phyloP scores from a whole-genome alignment of 2,797 vertebrate species.

The Anas flavirostris region DNA sequence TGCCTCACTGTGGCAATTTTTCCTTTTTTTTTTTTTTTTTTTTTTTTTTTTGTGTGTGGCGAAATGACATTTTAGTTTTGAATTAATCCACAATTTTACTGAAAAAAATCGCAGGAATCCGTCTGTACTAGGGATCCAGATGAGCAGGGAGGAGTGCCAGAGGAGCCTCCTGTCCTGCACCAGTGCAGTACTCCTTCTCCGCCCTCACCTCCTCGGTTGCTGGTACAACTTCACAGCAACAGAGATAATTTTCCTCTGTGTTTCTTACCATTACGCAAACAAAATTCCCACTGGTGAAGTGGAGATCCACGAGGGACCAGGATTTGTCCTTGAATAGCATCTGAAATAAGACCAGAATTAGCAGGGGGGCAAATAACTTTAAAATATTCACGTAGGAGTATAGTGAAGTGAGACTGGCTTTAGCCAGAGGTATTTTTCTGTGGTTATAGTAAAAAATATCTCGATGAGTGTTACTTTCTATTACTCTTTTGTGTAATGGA shows the following conservation, averaged over 20 bases:
- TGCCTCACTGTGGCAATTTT: neutral
- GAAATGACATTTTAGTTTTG: neutral
- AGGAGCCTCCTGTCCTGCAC: neutral
- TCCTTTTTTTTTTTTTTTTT: neutral
- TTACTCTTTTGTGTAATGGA: neutral
- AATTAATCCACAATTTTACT: neutral
- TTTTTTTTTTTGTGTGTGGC: neutral
- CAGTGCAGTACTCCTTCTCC: neutral
- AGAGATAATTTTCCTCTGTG: neutral
- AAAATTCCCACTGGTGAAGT: neutral
- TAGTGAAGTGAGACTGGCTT: neutral
- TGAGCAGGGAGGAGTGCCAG: neutral
- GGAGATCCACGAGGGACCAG: neutral
- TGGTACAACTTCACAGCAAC: neutral
- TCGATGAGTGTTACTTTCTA: neutral
- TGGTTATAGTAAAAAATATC: neutral
- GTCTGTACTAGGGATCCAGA: neutral
- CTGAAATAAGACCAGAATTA: neutral
- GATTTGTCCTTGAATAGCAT: neutral
- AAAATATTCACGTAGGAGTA: neutral
- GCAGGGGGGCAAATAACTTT: rapidly evolving
- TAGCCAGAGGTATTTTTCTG: neutral
- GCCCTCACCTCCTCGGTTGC: neutral
- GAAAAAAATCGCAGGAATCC: neutral
- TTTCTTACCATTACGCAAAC: neutral